Base-by-base conservation (phyloP, 2,888 invertebrate genomes). In the Actias luna region DNA sequence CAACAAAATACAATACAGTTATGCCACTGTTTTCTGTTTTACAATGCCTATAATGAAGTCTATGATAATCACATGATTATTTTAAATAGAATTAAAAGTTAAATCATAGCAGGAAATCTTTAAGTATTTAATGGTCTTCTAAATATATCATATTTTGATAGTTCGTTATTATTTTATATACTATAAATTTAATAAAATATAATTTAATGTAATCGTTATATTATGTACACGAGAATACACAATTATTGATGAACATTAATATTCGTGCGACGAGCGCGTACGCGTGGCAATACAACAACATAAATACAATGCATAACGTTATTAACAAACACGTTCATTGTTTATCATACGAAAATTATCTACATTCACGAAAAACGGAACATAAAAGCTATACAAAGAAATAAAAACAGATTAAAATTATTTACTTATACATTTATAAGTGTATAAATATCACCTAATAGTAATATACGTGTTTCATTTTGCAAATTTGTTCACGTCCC, bases 271-370 rank as follows among this genome's bases (percentile, higher is more conserved):
- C 72, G 75, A 75, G 69, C 68, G 35, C n/a, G 67, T 63, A 65
- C 66, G 68, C 69, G 73, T 69, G 76, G 58, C 61, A 29, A 58
- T 31, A 74, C 76, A 76, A 73, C 65, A 77, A 73, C 68, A 71
- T 71, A 72, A 73, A 74, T 75, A 77, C 64, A 62, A 73, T 64
- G 55, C 69, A 69, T 67, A 69, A 66, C 67, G 36, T 64, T 55
- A n/a, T n/a, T 36, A 59, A 31, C 39, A 61, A 42, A 14, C 25
- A 42, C 33, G 52, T 39, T 29, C 55, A 39, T 61, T 61, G 61
- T 61, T 58, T 58, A 33, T 42, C 31, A 31, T 42, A 42, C 39
- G 29, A 42, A 22, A 61, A 58, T 39, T 22, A 50, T 39, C 65
- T 59, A 60, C 42, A 42, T 36, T 27, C 25, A 42, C 61, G 50